phyloP scores from a whole-genome alignment of 2,113 vertebrate genomes.

The Rhynchomys soricoides region DNA sequence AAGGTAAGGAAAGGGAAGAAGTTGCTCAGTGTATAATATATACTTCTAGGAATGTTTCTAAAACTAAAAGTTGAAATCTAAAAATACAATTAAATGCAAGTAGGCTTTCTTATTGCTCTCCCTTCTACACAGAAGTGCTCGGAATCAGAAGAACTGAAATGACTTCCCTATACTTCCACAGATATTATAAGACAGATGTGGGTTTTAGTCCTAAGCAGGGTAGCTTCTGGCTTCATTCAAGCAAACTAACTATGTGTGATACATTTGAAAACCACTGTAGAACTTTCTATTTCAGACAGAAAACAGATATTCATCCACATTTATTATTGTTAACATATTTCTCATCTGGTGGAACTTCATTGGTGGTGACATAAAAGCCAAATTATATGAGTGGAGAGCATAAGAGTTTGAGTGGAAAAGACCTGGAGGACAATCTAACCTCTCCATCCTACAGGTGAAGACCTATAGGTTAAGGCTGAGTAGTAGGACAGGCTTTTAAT shows the following conservation, averaged over 20 bases:
- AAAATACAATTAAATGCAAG: neutral
- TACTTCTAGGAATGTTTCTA: neutral
- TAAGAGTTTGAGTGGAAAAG: conserved; percentile 40
- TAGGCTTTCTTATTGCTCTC: neutral
- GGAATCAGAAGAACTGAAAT: neutral
- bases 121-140: neutral
- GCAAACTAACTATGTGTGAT: neutral
- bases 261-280: conserved; percentile 45
- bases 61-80: neutral
- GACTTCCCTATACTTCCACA: neutral
- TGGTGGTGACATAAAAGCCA: neutral
- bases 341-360: neutral
- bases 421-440: neutral
- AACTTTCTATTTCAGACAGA: neutral
- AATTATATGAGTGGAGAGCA: neutral
- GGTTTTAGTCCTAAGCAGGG: neutral
- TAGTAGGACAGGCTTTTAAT: neutral
- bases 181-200: neutral
- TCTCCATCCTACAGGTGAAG: neutral
- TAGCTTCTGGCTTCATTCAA: neutral
- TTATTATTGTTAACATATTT: neutral
- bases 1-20: neutral
- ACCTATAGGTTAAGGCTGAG: neutral
- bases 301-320: neutral
- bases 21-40: neutral